A percentile compares a stretch with the other conserved stretches of the same genome.
Conservation (phyloP, 2,888 invertebrate species). For the Stenodera caucasica region DNA sequence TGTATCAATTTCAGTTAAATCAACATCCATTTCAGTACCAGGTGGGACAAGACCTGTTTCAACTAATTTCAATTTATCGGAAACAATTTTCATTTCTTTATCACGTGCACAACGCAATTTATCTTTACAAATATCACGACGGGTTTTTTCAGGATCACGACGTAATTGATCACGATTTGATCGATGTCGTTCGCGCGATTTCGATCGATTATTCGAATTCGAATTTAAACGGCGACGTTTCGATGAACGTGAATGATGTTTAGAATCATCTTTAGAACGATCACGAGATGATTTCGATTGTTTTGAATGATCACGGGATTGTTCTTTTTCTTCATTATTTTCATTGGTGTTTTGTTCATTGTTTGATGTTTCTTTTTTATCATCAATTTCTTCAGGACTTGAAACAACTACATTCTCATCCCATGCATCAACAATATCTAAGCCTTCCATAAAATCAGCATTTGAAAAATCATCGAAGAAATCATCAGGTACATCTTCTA, state of each 20-base stretch:
- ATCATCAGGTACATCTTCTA: constrained; percentile 53
- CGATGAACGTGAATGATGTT: constrained; percentile 9
- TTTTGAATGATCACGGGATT: constrained; percentile 2
- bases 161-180: constrained; percentile 22
- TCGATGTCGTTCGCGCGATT: constrained; percentile 11
- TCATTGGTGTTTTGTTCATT: not conserved
- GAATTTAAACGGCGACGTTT: constrained; percentile 14
- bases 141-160: constrained; percentile 55
- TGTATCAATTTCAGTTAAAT: constrained; percentile 36
- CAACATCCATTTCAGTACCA: constrained; percentile 55
- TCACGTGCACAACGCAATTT: constrained; percentile 53
- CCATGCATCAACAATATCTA: constrained; percentile 54
- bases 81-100: constrained; percentile 52
- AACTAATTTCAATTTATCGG: constrained; percentile 52
- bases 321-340: not conserved
- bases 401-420: constrained; percentile 35
- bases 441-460: constrained; percentile 54
- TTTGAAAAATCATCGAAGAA: constrained; percentile 56
- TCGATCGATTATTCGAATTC: constrained; percentile 17
- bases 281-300: constrained; percentile 11
- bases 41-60: constrained; percentile 57
- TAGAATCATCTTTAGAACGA: constrained; percentile 8
- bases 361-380: constrained; percentile 5
- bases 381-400: not conserved
- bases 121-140: constrained; percentile 53